Percentiles rank a stretch among this genome's conserved stretches.
Evolutionary conservation across 1,140 invertebrate genomes (phyloP).

Genomic region (Homarus americanus): DNA sequence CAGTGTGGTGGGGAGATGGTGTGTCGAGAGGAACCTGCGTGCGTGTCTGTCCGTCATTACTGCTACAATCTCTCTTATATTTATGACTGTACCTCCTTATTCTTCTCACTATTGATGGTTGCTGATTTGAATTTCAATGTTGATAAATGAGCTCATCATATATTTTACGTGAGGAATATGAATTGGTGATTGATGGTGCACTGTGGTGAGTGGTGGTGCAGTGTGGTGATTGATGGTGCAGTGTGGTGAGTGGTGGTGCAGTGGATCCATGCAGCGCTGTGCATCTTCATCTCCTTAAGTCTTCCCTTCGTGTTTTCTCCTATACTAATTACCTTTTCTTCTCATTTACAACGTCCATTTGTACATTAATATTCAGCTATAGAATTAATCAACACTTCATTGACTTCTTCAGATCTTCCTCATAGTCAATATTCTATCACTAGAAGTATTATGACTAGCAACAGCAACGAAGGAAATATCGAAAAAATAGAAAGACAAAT

Average conservation of each 20-base stretch:
- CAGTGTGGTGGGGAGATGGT: neutral
- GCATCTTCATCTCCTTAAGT: neutral
- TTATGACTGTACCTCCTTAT: slow-evolving; percentile 11
- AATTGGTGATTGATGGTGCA: slow-evolving; percentile 20
- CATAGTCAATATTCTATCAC: no score
- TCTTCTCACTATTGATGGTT: neutral
- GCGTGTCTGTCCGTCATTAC: neutral
- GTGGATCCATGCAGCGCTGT: no score
- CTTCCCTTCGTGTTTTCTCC: neutral
- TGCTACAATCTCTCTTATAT: slow-evolving; percentile 26
- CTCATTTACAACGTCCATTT: neutral
- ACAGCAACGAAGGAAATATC: no score
- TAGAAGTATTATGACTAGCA: no score
- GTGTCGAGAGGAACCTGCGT: neutral
- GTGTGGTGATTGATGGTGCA: no score
- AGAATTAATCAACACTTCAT: no score
- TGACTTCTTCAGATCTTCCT: no score
- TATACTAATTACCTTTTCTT: neutral
- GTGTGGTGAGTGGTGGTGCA: no score
- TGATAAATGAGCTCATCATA: slow-evolving; percentile 49
- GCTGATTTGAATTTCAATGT: slow-evolving; percentile 54
- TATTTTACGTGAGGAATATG: slow-evolving; percentile 25
- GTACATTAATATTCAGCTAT: no score
- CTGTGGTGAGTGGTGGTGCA: neutral
- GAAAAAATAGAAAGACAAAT: no score